Evolutionary conservation across 2,888 invertebrate species (phyloP).

Genomic region (Scrobipalpa atriplicella): DNA sequence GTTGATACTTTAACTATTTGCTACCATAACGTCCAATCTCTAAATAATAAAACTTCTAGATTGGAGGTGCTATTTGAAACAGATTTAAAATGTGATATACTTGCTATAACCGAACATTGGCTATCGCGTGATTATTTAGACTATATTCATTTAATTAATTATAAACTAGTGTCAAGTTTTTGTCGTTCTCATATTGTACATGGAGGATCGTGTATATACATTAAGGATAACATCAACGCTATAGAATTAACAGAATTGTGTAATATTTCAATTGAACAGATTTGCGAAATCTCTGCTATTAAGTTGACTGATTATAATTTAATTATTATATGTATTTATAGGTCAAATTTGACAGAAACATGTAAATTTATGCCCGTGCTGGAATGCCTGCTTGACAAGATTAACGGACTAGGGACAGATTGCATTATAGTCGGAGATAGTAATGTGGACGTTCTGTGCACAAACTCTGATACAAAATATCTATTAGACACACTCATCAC

Average conservation of each 20-base stretch:
- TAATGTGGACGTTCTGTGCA: neutral
- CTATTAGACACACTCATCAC: neutral
- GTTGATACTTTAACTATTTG: no score
- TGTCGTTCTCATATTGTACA: neutral
- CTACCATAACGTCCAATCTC: slow-evolving; percentile 19
- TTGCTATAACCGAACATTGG: slow-evolving; percentile 14
- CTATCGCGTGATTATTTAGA: neutral
- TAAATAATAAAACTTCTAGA: slow-evolving; percentile 11
- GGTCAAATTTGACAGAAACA: neutral
- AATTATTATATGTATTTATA: slow-evolving; percentile 19
- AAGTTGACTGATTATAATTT: slow-evolving; percentile 1
- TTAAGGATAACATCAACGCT: slow-evolving; percentile 5
- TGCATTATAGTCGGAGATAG: slow-evolving; percentile 10
- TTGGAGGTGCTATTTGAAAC: slow-evolving; percentile 14
- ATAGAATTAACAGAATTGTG: neutral
- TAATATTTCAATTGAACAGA: neutral
- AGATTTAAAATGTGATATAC: neutral
- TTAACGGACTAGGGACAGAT: neutral
- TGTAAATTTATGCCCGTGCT: neutral
- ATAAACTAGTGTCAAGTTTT: neutral
- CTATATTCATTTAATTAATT: neutral
- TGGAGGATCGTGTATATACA: slow-evolving; percentile 10
- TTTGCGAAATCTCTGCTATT: slow-evolving; percentile 1
- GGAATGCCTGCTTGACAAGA: neutral
- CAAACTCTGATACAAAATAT: neutral